These are phyloP conservation scores for Chlorospingus flavigularis DNA, from an alignment of 2,797 vertebrate genomes.

Conservation along the genomic window DNA sequence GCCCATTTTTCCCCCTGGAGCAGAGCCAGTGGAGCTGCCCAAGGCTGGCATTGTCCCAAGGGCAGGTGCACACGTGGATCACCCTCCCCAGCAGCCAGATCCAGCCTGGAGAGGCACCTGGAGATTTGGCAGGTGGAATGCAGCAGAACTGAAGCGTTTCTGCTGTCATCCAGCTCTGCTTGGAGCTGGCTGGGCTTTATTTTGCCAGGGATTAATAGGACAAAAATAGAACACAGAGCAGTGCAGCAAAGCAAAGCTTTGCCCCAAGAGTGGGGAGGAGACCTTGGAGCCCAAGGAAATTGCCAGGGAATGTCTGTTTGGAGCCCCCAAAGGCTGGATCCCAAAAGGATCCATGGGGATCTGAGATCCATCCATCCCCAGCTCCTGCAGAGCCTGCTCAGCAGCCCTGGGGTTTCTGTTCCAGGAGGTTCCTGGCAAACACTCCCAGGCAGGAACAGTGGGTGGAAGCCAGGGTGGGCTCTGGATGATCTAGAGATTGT, in stretches of 20 bases:
- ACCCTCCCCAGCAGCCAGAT: neutral
- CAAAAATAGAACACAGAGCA: too few species aligned
- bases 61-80: neutral
- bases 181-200: too few species aligned
- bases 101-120: neutral
- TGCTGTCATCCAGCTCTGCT: neutral
- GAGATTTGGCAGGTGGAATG: neutral
- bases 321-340: neutral
- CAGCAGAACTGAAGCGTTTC: neutral
- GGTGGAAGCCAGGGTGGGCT: neutral
- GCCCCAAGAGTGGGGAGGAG: neutral
- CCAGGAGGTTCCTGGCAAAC: neutral
- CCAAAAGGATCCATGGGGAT: neutral
- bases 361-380: neutral
- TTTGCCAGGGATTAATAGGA: too few species aligned
- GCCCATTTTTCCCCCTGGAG: fast-evolving
- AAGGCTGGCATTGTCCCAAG: neutral
- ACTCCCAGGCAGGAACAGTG: fast-evolving
- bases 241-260: neutral
- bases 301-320: neutral
- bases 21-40: neutral
- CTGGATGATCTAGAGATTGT: neutral
- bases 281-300: neutral
- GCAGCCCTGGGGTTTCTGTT: neutral
- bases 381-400: neutral